These are phyloP conservation scores for Keiferia lycopersicella DNA, from an alignment of 2,888 invertebrate species.

Conservation along the genomic window DNA sequence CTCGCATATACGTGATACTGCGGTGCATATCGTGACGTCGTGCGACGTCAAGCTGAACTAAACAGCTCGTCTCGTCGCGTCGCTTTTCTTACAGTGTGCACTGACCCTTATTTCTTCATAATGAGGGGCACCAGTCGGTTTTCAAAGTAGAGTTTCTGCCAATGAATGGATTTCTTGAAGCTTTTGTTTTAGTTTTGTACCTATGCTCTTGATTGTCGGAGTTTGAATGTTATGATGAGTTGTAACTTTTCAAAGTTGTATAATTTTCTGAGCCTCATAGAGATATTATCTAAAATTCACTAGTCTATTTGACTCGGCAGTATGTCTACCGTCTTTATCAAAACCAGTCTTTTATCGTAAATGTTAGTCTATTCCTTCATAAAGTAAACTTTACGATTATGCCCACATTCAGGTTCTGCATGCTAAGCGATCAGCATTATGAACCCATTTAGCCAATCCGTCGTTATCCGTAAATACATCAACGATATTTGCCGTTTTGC, in stretches of 20 bases:
- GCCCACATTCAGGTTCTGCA: constrained; percentile 4
- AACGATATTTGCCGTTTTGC: not conserved
- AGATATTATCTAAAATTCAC: too few relatives aligned
- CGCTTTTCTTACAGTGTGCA: constrained; percentile 11
- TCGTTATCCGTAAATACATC: not conserved
- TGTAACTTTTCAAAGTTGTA: not conserved
- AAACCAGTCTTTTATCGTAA: constrained; percentile 1
- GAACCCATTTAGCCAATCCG: not conserved
- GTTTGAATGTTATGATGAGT: not conserved
- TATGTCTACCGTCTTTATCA: not conserved
- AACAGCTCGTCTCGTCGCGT: not conserved
- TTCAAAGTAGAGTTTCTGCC: constrained; percentile 6
- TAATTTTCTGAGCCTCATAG: not conserved
- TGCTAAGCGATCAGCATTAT: not conserved
- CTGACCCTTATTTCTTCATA: not conserved
- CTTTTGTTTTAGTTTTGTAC: not conserved
- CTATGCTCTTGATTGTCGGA: not conserved
- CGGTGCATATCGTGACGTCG: too few relatives aligned
- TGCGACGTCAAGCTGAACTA: too few relatives aligned
- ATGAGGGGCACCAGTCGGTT: constrained; percentile 11
- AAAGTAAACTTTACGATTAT: constrained; percentile 3
- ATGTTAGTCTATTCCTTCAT: constrained; percentile 5
- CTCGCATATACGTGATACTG: too few relatives aligned
- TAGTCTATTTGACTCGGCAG: not conserved
- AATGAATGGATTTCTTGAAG: constrained; percentile 8